Base-by-base conservation (phyloP, 2,113 vertebrate species). In the Centropus unirufus region DNA sequence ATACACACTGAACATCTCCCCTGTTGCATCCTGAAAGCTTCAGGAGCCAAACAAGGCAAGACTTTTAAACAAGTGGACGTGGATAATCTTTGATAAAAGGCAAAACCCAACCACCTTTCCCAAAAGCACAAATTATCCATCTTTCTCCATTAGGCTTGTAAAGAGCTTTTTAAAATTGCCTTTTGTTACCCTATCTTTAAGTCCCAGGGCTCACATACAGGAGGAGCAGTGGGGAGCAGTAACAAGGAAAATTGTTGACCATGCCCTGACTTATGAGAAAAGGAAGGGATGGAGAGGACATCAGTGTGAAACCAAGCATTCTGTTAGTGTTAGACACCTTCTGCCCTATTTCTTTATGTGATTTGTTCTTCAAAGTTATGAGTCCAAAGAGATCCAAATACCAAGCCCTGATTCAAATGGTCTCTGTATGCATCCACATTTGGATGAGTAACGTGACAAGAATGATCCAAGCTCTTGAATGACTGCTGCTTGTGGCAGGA, bases 1-100 rank as follows among this genome's bases (percentile, higher is more conserved):
- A 39, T 36, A 70, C 59, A 83, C n/a, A 47, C 51, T 79, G 93
- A 93, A 90, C 80, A 92, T 94, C 96, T 94, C 90, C 88, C 36
- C 73, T 44, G 23, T 44, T 47, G 75, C 82, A 70, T 68, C 83
- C 87, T 40, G 44, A 42, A 78, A 77, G 61, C n/a, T 86, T 68
- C 62, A 30, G 32, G 44, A 49, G 69, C 69, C 68, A 84, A 93
- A 79, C 0, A 54, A 26, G 26, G 42, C 47, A 39, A 75, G 42
- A 1, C 8, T 85, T 78, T 94, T 40, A 87, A 84, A 39, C 29
- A 89, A 89, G 89, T 29, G 22, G 68, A 40, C 8, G 40, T 0
- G 1, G 51, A 67, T 54, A 44, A 58, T 32, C 32, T 67, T 57
- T 57, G 36, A 79, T 75, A 87, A 72, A 82, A 74, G 34, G 42